Percentiles rank a stretch among this genome's conserved stretches.
These are phyloP conservation scores for Peucedramus taeniatus DNA, from an alignment of 2,113 vertebrate species.

Conservation along the genomic window DNA sequence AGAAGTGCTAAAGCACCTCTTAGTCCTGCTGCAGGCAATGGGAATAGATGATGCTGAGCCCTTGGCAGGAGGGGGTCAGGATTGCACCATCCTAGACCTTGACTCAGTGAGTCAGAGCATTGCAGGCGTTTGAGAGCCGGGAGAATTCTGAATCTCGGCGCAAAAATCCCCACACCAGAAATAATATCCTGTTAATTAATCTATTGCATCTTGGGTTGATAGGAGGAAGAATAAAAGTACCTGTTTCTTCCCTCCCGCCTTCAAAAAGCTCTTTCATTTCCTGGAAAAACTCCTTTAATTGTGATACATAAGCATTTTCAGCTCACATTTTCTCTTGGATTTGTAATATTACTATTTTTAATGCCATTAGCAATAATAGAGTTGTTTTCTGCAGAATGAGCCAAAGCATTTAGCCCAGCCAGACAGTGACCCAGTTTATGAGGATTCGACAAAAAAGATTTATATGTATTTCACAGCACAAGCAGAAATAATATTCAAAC, in stretches of 20 bases:
- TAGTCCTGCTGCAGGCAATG: neutral
- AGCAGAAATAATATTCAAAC: neutral
- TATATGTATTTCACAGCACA: neutral
- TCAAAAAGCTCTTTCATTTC: neutral
- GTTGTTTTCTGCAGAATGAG: neutral
- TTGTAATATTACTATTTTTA: neutral
- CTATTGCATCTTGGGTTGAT: neutral
- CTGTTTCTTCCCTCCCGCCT: neutral
- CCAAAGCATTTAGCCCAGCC: neutral
- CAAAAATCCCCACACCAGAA: neutral
- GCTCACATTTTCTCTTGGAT: neutral
- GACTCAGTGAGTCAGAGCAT: neutral
- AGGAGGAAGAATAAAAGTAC: neutral
- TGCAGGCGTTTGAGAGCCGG: neutral
- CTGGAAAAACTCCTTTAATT: neutral
- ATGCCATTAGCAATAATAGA: neutral
- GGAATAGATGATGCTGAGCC: neutral
- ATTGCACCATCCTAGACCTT: neutral
- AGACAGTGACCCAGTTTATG: neutral
- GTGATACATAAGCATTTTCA: neutral
- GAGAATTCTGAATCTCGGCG: neutral
- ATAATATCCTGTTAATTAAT: neutral
- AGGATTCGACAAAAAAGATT: neutral
- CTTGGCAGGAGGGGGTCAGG: neutral
- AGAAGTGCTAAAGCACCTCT: neutral